These are phyloP conservation scores for Fulmarus glacialis DNA, from an alignment of 2,113 vertebrate species.

Conservation along the genomic window DNA sequence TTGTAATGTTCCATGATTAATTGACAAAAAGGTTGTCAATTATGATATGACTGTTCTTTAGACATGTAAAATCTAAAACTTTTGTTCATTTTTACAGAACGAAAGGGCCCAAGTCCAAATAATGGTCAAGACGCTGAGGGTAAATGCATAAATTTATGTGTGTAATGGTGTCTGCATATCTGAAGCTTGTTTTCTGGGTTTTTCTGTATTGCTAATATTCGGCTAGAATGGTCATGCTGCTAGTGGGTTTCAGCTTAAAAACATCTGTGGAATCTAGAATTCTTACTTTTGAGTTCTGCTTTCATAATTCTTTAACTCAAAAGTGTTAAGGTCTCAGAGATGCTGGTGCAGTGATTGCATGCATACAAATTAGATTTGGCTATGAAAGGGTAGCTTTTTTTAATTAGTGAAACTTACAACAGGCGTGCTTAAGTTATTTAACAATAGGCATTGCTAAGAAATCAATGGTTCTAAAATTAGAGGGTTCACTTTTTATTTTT, in stretches of 20 bases:
- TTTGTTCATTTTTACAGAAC: constrained; percentile 5
- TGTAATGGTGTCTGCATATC: background rate
- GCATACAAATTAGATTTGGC: background rate
- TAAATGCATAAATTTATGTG: background rate
- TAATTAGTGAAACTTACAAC: background rate
- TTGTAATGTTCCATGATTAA: background rate
- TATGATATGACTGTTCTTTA: background rate
- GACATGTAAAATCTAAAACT: background rate
- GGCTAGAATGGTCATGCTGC: background rate
- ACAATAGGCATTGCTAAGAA: background rate
- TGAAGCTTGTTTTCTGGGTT: background rate
- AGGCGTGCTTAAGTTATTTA: background rate
- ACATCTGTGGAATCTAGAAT: background rate
- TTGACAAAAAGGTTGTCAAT: background rate
- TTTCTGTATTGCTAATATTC: background rate
- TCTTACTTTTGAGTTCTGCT: background rate
- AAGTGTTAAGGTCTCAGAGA: background rate
- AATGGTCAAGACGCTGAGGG: background rate
- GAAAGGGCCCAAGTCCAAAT: background rate
- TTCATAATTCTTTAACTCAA: background rate
- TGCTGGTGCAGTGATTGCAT: background rate
- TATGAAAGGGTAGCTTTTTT: background rate
- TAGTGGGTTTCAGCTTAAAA: background rate
- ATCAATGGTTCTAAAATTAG: background rate
- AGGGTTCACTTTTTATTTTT: background rate